Percentiles rank a stretch among this genome's conserved stretches.
phyloP scores from a whole-genome alignment of 2,113 vertebrate genomes.

The Cepphus grylle region DNA sequence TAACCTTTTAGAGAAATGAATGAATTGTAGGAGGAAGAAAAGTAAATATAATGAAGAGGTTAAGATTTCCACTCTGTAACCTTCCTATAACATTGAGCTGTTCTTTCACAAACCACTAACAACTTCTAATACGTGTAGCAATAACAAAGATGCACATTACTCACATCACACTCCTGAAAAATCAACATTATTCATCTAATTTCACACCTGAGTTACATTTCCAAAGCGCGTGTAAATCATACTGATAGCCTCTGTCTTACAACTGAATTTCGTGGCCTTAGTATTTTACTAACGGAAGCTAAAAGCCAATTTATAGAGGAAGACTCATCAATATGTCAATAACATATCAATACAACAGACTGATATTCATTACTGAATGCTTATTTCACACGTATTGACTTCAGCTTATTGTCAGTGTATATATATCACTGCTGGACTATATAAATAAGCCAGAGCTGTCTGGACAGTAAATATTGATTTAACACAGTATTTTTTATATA shows the following conservation, averaged over 20 bases:
- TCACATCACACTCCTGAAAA: neutral
- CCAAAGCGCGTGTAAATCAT: neutral
- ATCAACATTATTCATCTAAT: neutral
- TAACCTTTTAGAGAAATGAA: neutral
- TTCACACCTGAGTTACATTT: neutral
- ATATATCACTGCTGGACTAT: neutral
- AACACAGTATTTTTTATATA: conserved; percentile 44
- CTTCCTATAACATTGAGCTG: neutral
- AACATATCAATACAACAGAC: neutral
- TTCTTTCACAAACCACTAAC: conserved; percentile 1
- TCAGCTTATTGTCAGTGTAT: neutral
- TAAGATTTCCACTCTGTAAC: neutral
- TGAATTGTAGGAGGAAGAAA: neutral
- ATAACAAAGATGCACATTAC: neutral
- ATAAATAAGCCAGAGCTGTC: conserved; percentile 9
- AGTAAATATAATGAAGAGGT: neutral
- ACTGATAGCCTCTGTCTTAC: neutral
- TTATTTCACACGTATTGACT: neutral
- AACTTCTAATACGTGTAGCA: neutral
- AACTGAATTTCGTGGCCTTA: neutral
- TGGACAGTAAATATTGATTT: conserved; percentile 58
- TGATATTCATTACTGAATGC: neutral
- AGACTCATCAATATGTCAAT: neutral
- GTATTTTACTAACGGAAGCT: neutral
- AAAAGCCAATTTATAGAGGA: neutral